Base-by-base conservation (phyloP, 2,888 invertebrate species). In the Oeneis ivallda region DNA sequence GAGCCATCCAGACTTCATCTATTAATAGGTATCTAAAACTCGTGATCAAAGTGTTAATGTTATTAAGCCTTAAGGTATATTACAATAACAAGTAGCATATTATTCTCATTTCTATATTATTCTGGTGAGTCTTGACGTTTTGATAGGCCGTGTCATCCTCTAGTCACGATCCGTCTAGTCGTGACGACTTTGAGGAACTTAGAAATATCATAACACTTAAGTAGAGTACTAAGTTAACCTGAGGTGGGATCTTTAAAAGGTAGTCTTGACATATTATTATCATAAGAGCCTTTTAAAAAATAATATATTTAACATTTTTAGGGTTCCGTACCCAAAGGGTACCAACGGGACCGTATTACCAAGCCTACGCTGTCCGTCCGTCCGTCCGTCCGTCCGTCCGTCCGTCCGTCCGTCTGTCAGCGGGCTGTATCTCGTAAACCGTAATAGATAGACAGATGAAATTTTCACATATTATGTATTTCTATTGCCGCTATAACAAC, bases 101-200 rank as follows among this genome's bases (percentile, higher is more conserved):
- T 34, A 34, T 34, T 43, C 45, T 17, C n/a, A 58, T 34, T n/a
- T 58, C 26, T 15, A 3, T 45, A 7, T 45, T 11, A 32, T 52
- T 26, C 34, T 6, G 56, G 58, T 47, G 15, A 11, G 34, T 15
- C 15, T 49, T 60, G 60, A 60, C 60, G 60, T 37, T 49, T 60
- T 60, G 60, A 60, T 49, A 26, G 60, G 49, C 60, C 49, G 19
- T 39, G 60, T 60, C 60, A 50, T 60, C 59, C 49, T 17, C 37
- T 0, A 49, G 60, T 60, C 49, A 60, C 60, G 60, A 60, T 0
- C 49, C 13, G 19, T 17, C 32, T 11, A 19, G 19, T 56, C 56
- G 56, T 56, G 56, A 56, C 41, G 39, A 26, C 39, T 56, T 13
- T 41, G 19, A 56, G 19, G 56, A 56, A 56, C 56, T 41, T 41